A percentile compares a stretch with the other conserved stretches of the same genome.
phyloP scores from a whole-genome alignment of 2,888 invertebrate species.

The Theristus sp. region DNA sequence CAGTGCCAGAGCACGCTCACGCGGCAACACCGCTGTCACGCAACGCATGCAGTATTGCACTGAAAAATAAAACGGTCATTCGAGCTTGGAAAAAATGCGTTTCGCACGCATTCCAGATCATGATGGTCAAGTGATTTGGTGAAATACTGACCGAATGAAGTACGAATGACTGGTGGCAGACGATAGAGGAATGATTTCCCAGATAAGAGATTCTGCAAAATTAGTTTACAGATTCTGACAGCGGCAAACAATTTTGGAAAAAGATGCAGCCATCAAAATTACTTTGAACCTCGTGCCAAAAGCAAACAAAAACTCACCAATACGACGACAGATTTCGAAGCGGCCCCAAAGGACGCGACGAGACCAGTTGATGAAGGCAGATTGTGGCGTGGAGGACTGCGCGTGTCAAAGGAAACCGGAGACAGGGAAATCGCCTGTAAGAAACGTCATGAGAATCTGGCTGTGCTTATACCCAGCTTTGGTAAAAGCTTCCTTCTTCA shows the following conservation, averaged over 20 bases:
- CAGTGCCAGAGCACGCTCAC: conserved; percentile 53
- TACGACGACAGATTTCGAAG: no score
- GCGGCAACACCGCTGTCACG: conserved; percentile 51
- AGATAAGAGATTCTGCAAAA: not conserved
- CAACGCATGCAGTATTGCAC: conserved; percentile 53
- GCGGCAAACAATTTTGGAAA: not conserved
- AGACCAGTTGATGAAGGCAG: not conserved
- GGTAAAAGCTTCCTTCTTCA: no score
- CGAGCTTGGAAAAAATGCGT: no score
- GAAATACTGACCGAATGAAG: not conserved
- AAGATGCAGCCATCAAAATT: not conserved
- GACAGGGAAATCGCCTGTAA: not conserved
- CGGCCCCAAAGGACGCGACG: not conserved
- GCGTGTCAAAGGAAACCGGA: not conserved
- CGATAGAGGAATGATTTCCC: not conserved
- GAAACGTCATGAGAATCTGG: not conserved
- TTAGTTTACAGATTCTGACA: no score
- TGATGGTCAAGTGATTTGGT: not conserved
- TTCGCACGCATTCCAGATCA: no score
- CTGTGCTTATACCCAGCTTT: no score
- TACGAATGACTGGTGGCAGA: not conserved
- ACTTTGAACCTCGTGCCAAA: no score
- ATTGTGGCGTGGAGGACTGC: not conserved
- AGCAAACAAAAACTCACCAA: no score
- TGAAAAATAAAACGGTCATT: conserved; percentile 31